A percentile compares a stretch with the other conserved stretches of the same genome.
Conservation (phyloP, 2,888 invertebrate genomes). For the Lasioglossum morio region DNA sequence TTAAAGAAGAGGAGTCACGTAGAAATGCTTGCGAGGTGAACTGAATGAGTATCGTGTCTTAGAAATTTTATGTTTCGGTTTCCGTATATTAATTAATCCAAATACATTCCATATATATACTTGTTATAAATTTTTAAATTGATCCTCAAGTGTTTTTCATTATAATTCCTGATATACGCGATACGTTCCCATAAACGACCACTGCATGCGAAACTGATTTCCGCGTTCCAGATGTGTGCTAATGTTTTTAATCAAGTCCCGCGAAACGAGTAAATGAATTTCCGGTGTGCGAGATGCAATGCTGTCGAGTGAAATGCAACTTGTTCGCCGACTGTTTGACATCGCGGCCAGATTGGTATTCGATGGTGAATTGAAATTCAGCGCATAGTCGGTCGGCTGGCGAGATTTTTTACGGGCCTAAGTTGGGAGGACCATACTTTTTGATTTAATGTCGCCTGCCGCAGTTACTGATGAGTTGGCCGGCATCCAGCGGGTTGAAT, state of each 20-base stretch:
- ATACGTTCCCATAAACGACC: no score
- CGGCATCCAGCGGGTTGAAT: conserved; percentile 71
- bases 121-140: no score
- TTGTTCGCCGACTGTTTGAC: conserved; percentile 11
- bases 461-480: conserved; percentile 78
- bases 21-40: no score
- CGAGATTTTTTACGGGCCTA: conserved; percentile 40
- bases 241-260: neutral
- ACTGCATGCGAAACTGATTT: neutral
- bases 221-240: neutral
- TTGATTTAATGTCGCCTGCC: conserved; percentile 67
- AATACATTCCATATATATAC: no score
- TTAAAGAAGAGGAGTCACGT: no score
- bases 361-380: conserved; percentile 57
- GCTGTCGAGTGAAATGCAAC: conserved; percentile 18
- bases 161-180: no score
- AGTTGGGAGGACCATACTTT: conserved; percentile 47
- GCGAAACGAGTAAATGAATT: neutral
- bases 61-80: no score
- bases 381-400: conserved; percentile 22
- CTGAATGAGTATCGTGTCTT: no score
- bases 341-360: conserved; percentile 14
- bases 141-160: no score
- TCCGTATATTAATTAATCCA: no score
- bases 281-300: neutral